Percentiles rank a stretch among this genome's conserved stretches.
Conservation (phyloP, 2,113 vertebrate species). For the Muscicapa adusta region DNA sequence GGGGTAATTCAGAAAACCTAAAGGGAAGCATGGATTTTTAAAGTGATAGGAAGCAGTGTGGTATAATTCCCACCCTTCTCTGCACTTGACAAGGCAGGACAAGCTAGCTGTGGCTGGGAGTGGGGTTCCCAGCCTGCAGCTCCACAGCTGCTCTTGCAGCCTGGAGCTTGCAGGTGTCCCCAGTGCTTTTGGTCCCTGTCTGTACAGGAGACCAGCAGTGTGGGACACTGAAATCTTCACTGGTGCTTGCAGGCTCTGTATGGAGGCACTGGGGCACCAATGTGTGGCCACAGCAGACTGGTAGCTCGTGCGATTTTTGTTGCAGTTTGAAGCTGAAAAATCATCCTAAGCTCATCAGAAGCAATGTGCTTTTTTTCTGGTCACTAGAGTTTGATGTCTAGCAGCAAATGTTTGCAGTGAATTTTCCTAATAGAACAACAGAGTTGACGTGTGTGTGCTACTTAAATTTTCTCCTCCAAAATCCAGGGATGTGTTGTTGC, state of each 20-base stretch:
- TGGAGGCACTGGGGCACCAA: rapidly evolving
- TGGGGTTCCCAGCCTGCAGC: neutral
- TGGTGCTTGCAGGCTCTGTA: neutral
- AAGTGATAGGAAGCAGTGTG: neutral
- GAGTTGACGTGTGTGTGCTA: rapidly evolving
- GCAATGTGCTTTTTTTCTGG: neutral
- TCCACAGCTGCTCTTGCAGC: rapidly evolving
- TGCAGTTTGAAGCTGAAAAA: neutral
- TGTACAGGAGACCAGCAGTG: rapidly evolving
- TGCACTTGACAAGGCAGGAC: neutral
- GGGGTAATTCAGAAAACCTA: neutral
- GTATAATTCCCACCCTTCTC: neutral
- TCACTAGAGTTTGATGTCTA: neutral
- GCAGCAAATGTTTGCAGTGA: rapidly evolving
- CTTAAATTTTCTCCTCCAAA: neutral
- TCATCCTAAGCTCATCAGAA: neutral
- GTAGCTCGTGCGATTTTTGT: neutral
- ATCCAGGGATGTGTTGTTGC: neutral
- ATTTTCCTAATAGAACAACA: neutral
- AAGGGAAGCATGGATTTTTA: neutral
- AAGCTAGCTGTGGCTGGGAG: rapidly evolving
- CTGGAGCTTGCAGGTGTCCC: neutral
- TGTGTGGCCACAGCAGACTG: neutral
- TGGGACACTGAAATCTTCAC: neutral
- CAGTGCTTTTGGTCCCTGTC: rapidly evolving